A percentile compares a stretch with the other conserved stretches of the same genome.
Conservation (phyloP, 1,140 invertebrate genomes). For the Caenorhabditis latens region DNA sequence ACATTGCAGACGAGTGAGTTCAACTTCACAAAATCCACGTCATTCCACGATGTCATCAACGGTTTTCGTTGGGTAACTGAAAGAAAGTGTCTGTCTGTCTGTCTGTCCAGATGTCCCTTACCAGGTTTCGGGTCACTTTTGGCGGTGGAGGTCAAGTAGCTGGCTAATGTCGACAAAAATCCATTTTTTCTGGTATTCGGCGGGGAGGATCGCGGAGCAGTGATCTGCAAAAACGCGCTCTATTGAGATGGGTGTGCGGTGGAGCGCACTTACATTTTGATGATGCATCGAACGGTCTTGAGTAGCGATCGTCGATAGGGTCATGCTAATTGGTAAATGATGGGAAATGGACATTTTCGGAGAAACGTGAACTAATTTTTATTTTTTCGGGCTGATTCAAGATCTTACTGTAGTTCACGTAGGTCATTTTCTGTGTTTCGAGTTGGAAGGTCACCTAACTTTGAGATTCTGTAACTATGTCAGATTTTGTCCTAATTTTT, state of each 20-base stretch:
- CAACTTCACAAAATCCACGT: slow-evolving; percentile 41
- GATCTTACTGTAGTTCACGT: no score
- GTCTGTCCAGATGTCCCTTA: background rate
- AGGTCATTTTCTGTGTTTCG: no score
- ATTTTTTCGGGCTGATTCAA: no score
- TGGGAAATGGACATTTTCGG: no score
- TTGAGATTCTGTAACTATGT: no score
- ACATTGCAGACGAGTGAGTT: slow-evolving; percentile 5
- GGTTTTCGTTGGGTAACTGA: background rate
- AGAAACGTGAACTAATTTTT: no score
- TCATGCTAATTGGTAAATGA: no score
- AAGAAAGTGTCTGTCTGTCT: background rate
- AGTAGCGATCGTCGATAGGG: background rate
- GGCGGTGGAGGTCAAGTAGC: slow-evolving; percentile 30
- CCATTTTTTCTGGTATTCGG: background rate
- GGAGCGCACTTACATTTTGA: background rate
- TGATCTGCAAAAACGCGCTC: background rate
- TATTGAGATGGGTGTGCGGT: background rate
- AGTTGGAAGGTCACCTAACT: no score
- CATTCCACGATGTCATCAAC: slow-evolving; percentile 28
- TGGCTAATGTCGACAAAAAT: slow-evolving; percentile 31
- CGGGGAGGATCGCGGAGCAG: background rate
- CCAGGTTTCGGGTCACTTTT: slow-evolving; percentile 28
- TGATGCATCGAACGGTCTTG: background rate
- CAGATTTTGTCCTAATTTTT: no score